A percentile compares a stretch with the other conserved stretches of the same genome.
These are phyloP conservation scores for Clarias gariepinus DNA, from an alignment of 2,113 vertebrate species.

Conservation along the genomic window DNA sequence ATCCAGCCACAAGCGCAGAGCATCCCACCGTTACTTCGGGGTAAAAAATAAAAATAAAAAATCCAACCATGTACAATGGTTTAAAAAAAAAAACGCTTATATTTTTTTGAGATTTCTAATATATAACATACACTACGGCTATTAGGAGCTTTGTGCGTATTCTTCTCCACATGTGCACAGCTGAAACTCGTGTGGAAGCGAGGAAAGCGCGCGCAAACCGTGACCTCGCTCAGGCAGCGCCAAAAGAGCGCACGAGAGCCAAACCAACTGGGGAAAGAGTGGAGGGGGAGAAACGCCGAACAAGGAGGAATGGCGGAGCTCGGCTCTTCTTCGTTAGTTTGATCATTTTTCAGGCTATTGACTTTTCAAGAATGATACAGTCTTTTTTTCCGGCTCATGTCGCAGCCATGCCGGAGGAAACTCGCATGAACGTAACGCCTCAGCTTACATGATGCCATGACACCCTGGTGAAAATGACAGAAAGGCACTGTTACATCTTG, in stretches of 20 bases:
- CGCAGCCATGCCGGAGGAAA: neutral
- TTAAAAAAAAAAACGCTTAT: neutral
- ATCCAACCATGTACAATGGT: neutral
- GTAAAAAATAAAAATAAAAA: neutral
- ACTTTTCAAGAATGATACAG: neutral
- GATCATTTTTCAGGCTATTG: neutral
- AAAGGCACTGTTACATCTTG: neutral
- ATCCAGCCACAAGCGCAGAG: neutral
- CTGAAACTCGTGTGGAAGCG: conserved; percentile 71
- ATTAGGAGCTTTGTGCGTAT: neutral
- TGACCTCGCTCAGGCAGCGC: conserved; percentile 70
- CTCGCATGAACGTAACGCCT: neutral
- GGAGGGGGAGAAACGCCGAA: neutral
- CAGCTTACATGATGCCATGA: neutral
- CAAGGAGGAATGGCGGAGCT: neutral
- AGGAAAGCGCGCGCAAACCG: conserved; percentile 58
- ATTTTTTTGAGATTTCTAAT: neutral
- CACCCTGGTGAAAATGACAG: neutral
- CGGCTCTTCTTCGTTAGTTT: neutral
- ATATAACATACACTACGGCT: neutral
- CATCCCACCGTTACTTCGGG: conserved; percentile 16
- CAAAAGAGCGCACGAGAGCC: conserved; percentile 52
- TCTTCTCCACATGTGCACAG: conserved; percentile 31
- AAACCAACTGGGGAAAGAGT: conserved; percentile 24
- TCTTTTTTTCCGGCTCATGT: neutral